Percentiles rank a stretch among this genome's conserved stretches.
These are phyloP conservation scores for Cryptus viduatorius DNA, from an alignment of 2,888 invertebrate genomes.

Conservation along the genomic window DNA sequence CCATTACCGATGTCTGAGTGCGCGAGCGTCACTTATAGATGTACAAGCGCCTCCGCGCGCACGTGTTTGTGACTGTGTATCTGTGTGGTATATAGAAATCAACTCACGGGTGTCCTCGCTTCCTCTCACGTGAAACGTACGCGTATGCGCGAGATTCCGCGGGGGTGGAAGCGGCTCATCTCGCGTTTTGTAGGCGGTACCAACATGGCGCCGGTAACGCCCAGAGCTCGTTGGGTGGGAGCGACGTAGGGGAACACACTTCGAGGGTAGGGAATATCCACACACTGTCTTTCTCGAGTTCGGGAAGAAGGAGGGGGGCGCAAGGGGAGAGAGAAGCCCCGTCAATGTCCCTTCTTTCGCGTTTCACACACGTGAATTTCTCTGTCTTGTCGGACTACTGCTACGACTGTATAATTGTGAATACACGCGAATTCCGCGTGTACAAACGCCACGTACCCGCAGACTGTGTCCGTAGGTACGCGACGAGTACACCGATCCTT, in stretches of 20 bases:
- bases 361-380: slow-evolving; percentile 59
- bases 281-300: slow-evolving; percentile 63
- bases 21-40: slow-evolving; percentile 60
- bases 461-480: slow-evolving; percentile 40
- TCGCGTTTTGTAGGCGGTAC: slow-evolving; percentile 81
- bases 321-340: slow-evolving; percentile 43
- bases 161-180: slow-evolving; percentile 77
- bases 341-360: slow-evolving; percentile 51
- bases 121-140: slow-evolving; percentile 38
- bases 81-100: neutral
- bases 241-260: slow-evolving; percentile 77
- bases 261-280: slow-evolving; percentile 74
- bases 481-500: slow-evolving; percentile 45
- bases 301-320: slow-evolving; percentile 62
- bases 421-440: slow-evolving; percentile 38
- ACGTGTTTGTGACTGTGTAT: neutral
- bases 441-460: neutral
- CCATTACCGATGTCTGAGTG: slow-evolving; percentile 67
- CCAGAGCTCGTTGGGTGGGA: slow-evolving; percentile 76
- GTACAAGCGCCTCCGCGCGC: slow-evolving; percentile 45
- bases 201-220: slow-evolving; percentile 82
- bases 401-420: slow-evolving; percentile 64
- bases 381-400: slow-evolving; percentile 11
- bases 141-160: slow-evolving; percentile 72
- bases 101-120: slow-evolving; percentile 11